Percentiles rank a stretch among this genome's conserved stretches.
Evolutionary conservation across 2,113 vertebrate genomes (phyloP).

Genomic region (Neolamprologus devosi): DNA sequence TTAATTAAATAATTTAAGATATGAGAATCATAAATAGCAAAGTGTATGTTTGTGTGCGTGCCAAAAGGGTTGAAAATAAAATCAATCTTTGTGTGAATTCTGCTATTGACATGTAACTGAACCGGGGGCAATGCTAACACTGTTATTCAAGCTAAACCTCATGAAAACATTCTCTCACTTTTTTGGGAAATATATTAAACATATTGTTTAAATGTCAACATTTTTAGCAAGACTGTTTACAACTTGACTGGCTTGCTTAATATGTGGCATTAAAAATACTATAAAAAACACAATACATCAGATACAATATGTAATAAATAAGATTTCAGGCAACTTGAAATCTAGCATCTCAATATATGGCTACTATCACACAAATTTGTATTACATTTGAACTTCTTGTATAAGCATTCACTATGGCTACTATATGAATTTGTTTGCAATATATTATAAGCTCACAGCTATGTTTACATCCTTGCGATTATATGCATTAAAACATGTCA

Average conservation of each 20-base stretch:
- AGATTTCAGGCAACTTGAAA: background rate
- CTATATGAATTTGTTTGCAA: background rate
- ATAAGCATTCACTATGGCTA: background rate
- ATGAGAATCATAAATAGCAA: background rate
- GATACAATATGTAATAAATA: background rate
- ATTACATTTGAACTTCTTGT: background rate
- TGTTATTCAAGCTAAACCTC: background rate
- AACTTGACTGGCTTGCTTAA: background rate
- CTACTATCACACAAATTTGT: background rate
- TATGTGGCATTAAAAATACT: background rate
- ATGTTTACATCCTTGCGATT: background rate
- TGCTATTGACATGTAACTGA: background rate
- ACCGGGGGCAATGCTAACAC: background rate
- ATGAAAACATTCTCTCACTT: background rate
- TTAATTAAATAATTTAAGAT: background rate
- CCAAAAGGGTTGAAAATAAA: background rate
- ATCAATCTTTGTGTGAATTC: background rate
- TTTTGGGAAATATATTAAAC: rapidly evolving
- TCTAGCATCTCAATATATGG: background rate
- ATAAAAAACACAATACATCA: background rate
- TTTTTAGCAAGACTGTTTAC: background rate
- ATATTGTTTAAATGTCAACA: background rate
- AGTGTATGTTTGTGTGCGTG: background rate
- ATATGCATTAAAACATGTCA: background rate
- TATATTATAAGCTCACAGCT: background rate